Evolutionary conservation across 2,113 vertebrate species (phyloP).

Genomic region (Recurvirostra avosetta): DNA sequence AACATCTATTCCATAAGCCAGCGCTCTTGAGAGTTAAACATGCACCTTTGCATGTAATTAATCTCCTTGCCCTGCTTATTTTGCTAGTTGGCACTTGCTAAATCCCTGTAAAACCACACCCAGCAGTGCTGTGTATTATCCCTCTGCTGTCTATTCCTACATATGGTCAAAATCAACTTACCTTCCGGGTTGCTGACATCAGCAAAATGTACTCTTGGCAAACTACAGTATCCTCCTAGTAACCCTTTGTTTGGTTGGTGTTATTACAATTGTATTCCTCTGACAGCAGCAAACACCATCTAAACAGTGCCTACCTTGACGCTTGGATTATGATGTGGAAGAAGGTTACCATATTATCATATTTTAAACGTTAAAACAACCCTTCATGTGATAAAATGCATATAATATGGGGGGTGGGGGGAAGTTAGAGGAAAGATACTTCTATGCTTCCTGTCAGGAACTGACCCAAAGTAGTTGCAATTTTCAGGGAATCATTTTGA

Average conservation of each 20-base stretch:
- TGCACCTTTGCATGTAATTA: conserved; percentile 78
- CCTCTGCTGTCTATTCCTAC: conserved; percentile 75
- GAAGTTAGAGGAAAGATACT: background rate
- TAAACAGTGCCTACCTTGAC: background rate
- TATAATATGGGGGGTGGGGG: rapidly evolving
- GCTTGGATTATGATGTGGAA: background rate
- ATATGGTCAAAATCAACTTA: conserved; percentile 80
- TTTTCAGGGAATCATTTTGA: background rate
- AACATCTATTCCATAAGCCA: conserved; percentile 44
- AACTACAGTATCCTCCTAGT: conserved; percentile 66
- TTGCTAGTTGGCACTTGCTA: conserved; percentile 80
- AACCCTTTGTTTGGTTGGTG: conserved; percentile 74
- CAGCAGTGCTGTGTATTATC: conserved; percentile 73
- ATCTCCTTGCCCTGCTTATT: conserved; percentile 75
- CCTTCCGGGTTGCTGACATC: conserved; percentile 78
- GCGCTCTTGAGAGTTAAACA: conserved; percentile 34
- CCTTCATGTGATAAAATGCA: background rate
- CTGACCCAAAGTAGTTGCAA: background rate
- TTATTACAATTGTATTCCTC: conserved; percentile 35
- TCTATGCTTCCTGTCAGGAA: background rate
- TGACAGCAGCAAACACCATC: conserved; percentile 43
- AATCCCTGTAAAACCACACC: conserved; percentile 76
- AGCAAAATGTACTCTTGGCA: conserved; percentile 72
- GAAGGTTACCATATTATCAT: background rate
- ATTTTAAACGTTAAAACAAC: background rate